Base-by-base conservation (phyloP, 2,113 vertebrate genomes). In the Formicarius rufipectus region DNA sequence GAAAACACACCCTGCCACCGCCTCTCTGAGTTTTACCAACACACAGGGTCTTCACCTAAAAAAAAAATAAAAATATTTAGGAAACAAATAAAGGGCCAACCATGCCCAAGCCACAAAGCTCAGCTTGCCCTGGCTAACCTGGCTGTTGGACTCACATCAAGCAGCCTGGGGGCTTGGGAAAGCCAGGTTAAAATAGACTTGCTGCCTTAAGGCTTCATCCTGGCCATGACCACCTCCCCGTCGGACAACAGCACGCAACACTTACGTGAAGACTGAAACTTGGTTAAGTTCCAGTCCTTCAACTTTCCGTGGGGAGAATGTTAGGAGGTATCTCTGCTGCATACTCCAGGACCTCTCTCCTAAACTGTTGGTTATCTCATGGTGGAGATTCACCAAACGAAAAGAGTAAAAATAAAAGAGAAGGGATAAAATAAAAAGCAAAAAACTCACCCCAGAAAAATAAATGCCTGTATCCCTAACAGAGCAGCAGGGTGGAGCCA, bases 401-500 rank as follows among this genome's bases (percentile, higher is more conserved):
- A 50, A 44, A 40, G 20, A 47, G 22, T 23, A 49, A 5, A 45
- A 37, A 7, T 12, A 27, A n/a, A n/a, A n/a, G 0, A 25, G 14
- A 35, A 15, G 14, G 2, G 3, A 31, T 14, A 66, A 72, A 62
- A 84, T 52, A 62, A 81, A 73, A 52, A 35, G 17, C 67, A 78
- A 81, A 91, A 90, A 59, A 5, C 49, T 72, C 82, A 92, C 59
- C 55, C 83, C 62, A 73, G 82, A 91, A 64, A 62, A 90, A 89
- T 78, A 88, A 74, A 77, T 78, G 81, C 62, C 69, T 63, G 64
- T 45, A 81, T 53, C 81, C 58, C 62, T 68, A 84, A 84, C 63
- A 73, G 64, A 90, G 85, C 77, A 15, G 37, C 77, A 68, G 96
- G 76, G 85, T 92, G 92, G 88, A 95, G 84, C 60, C 40, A 69